Base-by-base conservation (phyloP, 2,797 vertebrate species). In the Craterocephalus amniculus region DNA sequence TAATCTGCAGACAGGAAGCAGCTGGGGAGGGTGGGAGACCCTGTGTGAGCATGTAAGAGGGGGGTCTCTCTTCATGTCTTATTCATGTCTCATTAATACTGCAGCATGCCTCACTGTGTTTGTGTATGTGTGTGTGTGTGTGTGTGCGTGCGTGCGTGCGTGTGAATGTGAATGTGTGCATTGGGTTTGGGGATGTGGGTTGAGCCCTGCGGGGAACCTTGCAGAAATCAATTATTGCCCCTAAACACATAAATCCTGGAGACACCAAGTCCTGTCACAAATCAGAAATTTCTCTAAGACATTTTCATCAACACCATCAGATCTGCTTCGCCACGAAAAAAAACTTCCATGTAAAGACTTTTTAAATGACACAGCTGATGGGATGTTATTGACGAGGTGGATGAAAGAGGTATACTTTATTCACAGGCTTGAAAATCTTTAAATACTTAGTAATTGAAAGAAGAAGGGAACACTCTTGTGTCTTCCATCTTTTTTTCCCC, bases 11-110 rank as follows among this genome's bases (percentile, higher is more conserved):
- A 93, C 89, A 94, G 93, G 93, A 94, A 94, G 93, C 91, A 92
- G 84, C 88, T 91, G 86, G 89, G 85, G 88, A 85, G 79, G 84
- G 87, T 85, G 88, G 86, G 82, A 83, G 87, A 88, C 90, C 90
- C 91, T 90, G 86, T 89, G 88, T 91, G 90, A 87, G 88, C 35
- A 59, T 90, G 84, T 88, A 85, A 70, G 88, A 82, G 86, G 89
- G 93, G 89, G 91, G 88, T 91, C 91, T 91, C 89, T 87, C 87
- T 88, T 92, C 91, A 94, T 94, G 88, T 91, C 90, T 95, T 94
- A 95, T 95, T 95, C 92, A 95, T 94, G 87, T 88, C 89, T 92
- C 92, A 94, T 94, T 91, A 94, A 94, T 94, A 94, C 88, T 94
- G 92, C 91, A 94, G 91, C 80, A 88, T 81, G 83, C 72, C 83